Evolutionary conservation across 2,797 vertebrate genomes (phyloP).

Genomic region (Gadopsis bispinosus): DNA sequence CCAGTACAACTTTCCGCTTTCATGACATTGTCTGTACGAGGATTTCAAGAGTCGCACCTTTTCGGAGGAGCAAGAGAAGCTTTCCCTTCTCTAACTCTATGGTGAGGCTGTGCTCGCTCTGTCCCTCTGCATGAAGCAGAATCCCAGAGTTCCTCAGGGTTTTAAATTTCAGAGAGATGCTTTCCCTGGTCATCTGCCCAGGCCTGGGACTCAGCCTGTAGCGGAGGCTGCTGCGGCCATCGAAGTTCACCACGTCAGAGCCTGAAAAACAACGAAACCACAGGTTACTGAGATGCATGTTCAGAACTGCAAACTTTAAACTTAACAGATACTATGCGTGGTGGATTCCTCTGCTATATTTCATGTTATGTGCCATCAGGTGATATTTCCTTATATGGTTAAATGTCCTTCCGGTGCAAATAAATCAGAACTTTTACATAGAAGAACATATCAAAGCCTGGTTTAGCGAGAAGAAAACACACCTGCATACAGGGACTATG

Average conservation of each 20-base stretch:
- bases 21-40: not conserved
- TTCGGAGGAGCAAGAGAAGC: conserved; percentile 87
- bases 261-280: conserved; percentile 76
- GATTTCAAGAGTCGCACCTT: conserved; percentile 83
- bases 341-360: not conserved
- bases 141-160: conserved; percentile 90
- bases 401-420: not conserved
- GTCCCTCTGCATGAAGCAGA: conserved; percentile 87
- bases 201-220: conserved; percentile 86
- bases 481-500: not conserved
- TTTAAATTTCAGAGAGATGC: conserved; percentile 92
- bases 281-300: not conserved
- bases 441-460: not conserved
- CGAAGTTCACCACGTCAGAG: conserved; percentile 90
- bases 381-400: too few species aligned
- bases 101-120: conserved; percentile 85
- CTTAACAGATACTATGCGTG: not conserved
- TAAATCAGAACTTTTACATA: not conserved
- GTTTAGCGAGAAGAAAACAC: too few species aligned
- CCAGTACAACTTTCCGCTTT: not conserved
- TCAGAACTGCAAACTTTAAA: not conserved
- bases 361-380: not conserved
- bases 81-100: conserved; percentile 90
- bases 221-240: conserved; percentile 89
- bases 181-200: conserved; percentile 80